phyloP scores from a whole-genome alignment of 1,140 invertebrate genomes.

The Kradibia gibbosae region DNA sequence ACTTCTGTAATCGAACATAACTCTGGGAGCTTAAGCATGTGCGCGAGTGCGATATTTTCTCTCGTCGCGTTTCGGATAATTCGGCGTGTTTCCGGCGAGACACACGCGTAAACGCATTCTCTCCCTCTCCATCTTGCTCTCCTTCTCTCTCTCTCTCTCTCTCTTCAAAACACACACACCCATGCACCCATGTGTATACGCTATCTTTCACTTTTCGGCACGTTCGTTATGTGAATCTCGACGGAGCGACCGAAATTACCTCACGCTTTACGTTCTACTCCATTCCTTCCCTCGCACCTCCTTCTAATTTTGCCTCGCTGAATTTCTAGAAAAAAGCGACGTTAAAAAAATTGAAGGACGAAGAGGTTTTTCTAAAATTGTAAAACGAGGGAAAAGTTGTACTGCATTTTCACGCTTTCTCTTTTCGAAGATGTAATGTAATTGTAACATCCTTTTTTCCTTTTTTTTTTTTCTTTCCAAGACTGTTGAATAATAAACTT shows the following conservation, averaged over 20 bases:
- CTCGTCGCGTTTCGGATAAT: constrained; percentile 20
- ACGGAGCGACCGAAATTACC: constrained; percentile 31
- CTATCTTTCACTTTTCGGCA: background rate
- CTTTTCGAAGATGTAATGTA: background rate
- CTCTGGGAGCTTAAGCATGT: constrained; percentile 11
- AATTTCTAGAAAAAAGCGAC: constrained; percentile 39
- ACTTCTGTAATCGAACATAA: constrained; percentile 44
- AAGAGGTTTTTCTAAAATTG: constrained; percentile 4
- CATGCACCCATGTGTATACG: too few relatives aligned
- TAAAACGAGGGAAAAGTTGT: background rate
- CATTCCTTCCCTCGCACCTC: background rate
- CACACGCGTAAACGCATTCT: background rate
- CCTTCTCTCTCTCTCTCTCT: background rate
- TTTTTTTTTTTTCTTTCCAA: background rate
- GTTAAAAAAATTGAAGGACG: background rate
- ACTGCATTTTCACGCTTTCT: constrained; percentile 7
- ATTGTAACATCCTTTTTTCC: background rate
- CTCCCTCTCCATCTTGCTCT: background rate
- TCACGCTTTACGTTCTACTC: constrained; percentile 4
- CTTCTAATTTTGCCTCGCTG: constrained; percentile 26
- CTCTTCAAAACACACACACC: background rate
- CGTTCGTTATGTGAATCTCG: constrained; percentile 42
- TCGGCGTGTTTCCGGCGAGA: constrained; percentile 36
- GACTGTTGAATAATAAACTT: background rate
- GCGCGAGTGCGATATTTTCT: constrained; percentile 3